A percentile compares a stretch with the other conserved stretches of the same genome.
Conservation (phyloP, 2,888 invertebrate genomes). For the Pristionchus arcanus region DNA sequence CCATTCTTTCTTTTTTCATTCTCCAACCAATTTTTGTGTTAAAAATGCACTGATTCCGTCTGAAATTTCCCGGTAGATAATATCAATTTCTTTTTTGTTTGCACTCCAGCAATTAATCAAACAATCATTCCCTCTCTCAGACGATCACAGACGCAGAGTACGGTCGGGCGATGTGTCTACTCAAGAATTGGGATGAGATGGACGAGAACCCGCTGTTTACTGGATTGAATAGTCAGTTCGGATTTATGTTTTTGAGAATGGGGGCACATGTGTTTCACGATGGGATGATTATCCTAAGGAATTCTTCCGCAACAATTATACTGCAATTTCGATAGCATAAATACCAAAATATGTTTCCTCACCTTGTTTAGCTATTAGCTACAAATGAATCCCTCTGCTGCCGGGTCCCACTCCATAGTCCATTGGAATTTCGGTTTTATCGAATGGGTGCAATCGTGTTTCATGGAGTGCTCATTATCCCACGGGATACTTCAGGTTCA, state of each 20-base stretch:
- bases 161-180: slow-evolving; percentile 69
- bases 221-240: slow-evolving; percentile 59
- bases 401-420: background rate
- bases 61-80: too few species aligned
- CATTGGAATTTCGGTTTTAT: background rate
- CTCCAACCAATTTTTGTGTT: too few species aligned
- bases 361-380: background rate
- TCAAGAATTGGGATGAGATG: slow-evolving; percentile 69
- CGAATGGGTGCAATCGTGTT: background rate
- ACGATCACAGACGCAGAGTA: slow-evolving; percentile 70
- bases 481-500: background rate
- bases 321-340: too few species aligned
- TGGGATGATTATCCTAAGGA: background rate
- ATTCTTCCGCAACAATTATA: too few species aligned
- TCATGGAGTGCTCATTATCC: background rate
- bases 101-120: too few species aligned
- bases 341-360: background rate
- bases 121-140: slow-evolving; percentile 28
- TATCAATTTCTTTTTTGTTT: too few species aligned
- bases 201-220: slow-evolving; percentile 68
- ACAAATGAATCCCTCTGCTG: background rate
- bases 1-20: too few species aligned
- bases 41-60: too few species aligned
- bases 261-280: background rate
- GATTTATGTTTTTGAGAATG: background rate